Evolutionary conservation across 1,140 invertebrate genomes (phyloP).

Genomic region (Cotesia typhae): DNA sequence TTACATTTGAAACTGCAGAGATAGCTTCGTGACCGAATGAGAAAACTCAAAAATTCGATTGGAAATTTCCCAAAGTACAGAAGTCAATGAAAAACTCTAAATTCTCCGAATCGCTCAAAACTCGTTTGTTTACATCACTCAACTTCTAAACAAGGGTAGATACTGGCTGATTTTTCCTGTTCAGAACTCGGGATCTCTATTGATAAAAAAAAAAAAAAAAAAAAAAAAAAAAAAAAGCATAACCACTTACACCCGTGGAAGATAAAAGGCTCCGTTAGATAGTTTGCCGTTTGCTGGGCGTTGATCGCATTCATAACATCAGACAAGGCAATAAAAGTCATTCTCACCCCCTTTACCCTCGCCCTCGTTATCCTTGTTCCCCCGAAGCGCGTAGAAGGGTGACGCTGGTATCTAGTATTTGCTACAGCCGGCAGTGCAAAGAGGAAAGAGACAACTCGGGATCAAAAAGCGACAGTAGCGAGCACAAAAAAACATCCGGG

Average conservation of each 20-base stretch:
- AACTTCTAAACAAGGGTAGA: too few species aligned
- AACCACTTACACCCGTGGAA: constrained; percentile 33
- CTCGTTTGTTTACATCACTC: too few species aligned
- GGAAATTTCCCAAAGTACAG: too few species aligned
- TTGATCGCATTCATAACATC: constrained; percentile 48
- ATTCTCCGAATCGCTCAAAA: too few species aligned
- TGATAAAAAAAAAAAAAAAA: too few species aligned
- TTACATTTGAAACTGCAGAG: too few species aligned
- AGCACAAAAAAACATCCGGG: constrained; percentile 9
- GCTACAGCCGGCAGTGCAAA: background rate
- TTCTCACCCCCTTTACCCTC: constrained; percentile 39
- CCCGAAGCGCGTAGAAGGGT: background rate
- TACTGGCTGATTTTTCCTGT: too few species aligned
- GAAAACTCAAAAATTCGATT: too few species aligned
- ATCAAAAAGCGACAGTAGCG: constrained; percentile 47
- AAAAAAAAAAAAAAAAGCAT: constrained; percentile 38
- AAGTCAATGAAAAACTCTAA: too few species aligned
- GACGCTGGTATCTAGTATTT: background rate
- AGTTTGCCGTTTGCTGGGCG: constrained; percentile 18
- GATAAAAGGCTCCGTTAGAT: constrained; percentile 25
- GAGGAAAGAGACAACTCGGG: constrained; percentile 27
- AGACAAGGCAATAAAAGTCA: constrained; percentile 50
- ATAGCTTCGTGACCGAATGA: too few species aligned
- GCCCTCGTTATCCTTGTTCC: too few species aligned
- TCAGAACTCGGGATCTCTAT: too few species aligned